Evolutionary conservation across 1,140 invertebrate species (phyloP), one percentile per base, ranked within the genome.

Genomic region (Holotrichia oblita): DNA sequence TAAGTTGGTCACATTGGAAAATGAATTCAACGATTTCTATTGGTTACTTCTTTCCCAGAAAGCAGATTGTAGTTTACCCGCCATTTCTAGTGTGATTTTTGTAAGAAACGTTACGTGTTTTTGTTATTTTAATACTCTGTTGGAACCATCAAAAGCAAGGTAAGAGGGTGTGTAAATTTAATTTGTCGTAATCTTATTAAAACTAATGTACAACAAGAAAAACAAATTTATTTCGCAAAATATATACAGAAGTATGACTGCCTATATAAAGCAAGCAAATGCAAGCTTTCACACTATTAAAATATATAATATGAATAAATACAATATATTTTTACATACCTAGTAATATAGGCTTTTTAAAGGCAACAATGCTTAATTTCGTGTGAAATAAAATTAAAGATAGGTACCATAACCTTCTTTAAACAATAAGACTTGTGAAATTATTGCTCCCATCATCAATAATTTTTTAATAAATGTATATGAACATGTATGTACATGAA

Each of bases 161-260:
- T 69, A 69, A 69, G 61, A 14, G 9, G 1, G 4, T 7, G 17
- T 64, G 3, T 64, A 24, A 22, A 22, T 64, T 64, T 20, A 22
- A 69, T 69, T 69, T 69, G 61, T 69, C 24, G 2, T 27, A 10
- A 8, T 34, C 9, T 12, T 27, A 69, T 27, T 22, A 34, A 24
- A 34, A 69, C 8, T 27, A 69, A 34, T 34, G 24, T 9, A 27
- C 61, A 69, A 69, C 61, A 34, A 34, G 61, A 69, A 69, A 69
- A 69, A 69, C 27, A 48, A 27, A 17, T 69, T 69, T 69, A 69
- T 69, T 69, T 69, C 27, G 61, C 61, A 69, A 69, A 69, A 69
- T 69, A 69, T 69, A 69, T 69, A 69, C 61, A 69, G 61, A 22
- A 55, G 22, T 14, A 69, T 69, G 27, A 69, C 22, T 69, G 27